Base-by-base conservation (phyloP, 2,888 invertebrate species). In the Nymphalis urticae region DNA sequence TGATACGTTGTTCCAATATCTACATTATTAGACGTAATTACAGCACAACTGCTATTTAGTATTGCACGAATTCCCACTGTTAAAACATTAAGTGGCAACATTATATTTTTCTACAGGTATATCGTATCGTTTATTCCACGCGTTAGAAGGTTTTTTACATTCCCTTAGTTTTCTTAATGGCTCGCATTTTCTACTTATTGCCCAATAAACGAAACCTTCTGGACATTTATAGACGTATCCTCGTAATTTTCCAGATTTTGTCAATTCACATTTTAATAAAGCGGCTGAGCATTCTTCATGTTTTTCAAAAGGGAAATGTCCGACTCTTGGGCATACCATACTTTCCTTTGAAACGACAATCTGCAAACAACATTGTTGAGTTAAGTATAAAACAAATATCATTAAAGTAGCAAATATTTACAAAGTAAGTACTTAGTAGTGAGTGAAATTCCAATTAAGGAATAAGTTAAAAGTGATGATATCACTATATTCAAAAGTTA, bases 141-240 rank as follows among this genome's bases (percentile, higher is more conserved):
- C 80, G 51, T 86, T 88, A 32, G 79, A 77, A 21, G 89, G 83
- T 62, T 85, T 84, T 71, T 88, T 88, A 65, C 97, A 97, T 79
- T 94, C 94, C 66, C 93, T 92, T 62, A 96, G 85, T 79, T 93
- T 94, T 58, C 91, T 87, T 0, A 90, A 88, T 56, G 94, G 93
- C 86, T 97, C 97, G 82, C 97, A 97, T 79, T 95, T 93, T 84
- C 95, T 94, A 76, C 96, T 97, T 5, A 96, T 94, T 56, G 95
- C 94, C 96, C 96, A 97, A 82, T 95, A 97, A 6, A 95, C 93
- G 77, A 94, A 96, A 56, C 95, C 95, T 77, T 94, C 90, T 0
- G 97, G 97, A 86, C 97, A 97, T 79, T 95, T 95, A 83, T 95
- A 95, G 17, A 97, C 89, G 77, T 94, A 94, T 19, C 96, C 97